A percentile compares a stretch with the other conserved stretches of the same genome.
phyloP scores from a whole-genome alignment of 64 coral and sea anemone genomes.

The Stylophora pistillata region DNA sequence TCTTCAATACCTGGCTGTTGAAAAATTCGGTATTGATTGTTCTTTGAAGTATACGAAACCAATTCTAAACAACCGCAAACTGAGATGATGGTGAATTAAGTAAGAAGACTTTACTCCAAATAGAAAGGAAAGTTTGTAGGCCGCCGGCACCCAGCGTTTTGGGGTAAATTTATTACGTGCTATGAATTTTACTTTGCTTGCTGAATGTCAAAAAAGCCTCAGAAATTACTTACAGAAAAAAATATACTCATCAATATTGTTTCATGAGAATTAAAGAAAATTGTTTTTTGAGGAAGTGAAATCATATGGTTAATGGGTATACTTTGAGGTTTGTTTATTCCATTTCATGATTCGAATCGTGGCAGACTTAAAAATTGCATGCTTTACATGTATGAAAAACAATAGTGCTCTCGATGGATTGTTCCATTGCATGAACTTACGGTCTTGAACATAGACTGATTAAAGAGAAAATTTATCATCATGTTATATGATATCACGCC shows the following conservation, averaged over 20 bases:
- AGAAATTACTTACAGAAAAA: no score
- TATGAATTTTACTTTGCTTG: no score
- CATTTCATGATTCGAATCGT: background rate
- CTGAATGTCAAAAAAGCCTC: no score
- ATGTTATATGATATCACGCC: no score
- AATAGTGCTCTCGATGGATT: no score
- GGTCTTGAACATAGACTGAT: no score
- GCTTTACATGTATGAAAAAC: no score
- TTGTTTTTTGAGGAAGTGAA: background rate
- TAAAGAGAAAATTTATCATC: no score
- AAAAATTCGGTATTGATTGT: background rate
- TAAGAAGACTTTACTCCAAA: background rate
- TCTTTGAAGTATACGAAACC: background rate
- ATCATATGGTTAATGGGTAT: background rate
- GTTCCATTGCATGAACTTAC: no score
- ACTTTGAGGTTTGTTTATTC: background rate
- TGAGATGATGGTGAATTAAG: background rate
- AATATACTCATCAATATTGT: background rate
- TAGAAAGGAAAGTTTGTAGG: no score
- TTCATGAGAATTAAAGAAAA: background rate
- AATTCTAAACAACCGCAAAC: background rate
- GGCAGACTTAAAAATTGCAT: no score
- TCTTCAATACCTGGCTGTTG: background rate
- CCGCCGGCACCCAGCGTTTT: background rate
- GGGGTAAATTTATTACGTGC: background rate